Evolutionary conservation across 2,888 invertebrate genomes (phyloP), one percentile per base, ranked within the genome.

Genomic region (Abrostola tripartita): DNA sequence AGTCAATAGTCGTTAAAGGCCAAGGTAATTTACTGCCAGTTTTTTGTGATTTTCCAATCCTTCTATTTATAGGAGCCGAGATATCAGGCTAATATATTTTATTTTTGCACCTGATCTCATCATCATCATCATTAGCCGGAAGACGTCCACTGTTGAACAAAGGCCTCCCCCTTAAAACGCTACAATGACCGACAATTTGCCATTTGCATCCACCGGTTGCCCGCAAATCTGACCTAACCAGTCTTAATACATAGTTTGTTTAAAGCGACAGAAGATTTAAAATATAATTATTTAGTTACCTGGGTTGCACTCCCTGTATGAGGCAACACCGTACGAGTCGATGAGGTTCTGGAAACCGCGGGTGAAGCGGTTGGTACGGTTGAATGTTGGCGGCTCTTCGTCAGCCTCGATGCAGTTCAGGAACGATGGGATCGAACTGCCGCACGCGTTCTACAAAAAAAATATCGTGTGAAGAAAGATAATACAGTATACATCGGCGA

Each of bases 261-360:
- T 40, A 40, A 40, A 40, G 10, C 9, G 10, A 40, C 0, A 14
- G 0, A 14, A 14, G 11, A 44, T n/a, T 44, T 6, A 44, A n/a
- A 44, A 44, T 5, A 44, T n/a, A 12, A 12, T 12, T 2, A 44
- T 44, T 44, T 49, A 57, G 0, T 57, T 88, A 97, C 97, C 97
- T 80, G 98, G 98, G 93, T 98, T 99, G 69, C 97, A 97, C 93
- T 99, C 99, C 69, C 98, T 95, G 90, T 99, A 99, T 40, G 97
- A 97, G 59, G 98, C 98, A 37, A 99, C 96, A 65, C 99, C 99
- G 87, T 99, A 99, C 0, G 99, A 96, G 90, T 99, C 98, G 77
- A 99, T 98, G 78, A 99, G 96, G 86, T 96, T 96, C 92, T 99
- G 99, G 95, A 99, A 99, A 59, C 98, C 98, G 75, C 95, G 95